Evolutionary conservation across 2,888 invertebrate species (phyloP).

Genomic region (Chelonus formosanus): DNA sequence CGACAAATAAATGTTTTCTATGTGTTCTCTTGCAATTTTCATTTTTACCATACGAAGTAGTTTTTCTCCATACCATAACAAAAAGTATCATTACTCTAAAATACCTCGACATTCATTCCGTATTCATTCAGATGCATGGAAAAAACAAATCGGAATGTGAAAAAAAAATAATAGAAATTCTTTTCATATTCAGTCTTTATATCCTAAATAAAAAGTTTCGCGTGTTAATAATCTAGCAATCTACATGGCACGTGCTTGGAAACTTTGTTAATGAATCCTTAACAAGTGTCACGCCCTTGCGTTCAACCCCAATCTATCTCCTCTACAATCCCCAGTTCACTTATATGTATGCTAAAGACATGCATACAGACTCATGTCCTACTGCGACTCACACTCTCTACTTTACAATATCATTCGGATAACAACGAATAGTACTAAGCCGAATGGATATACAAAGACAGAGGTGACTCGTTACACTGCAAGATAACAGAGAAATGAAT

Average conservation of each 20-base stretch:
- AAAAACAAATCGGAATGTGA: neutral
- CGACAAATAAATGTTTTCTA: too few species aligned
- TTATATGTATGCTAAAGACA: neutral
- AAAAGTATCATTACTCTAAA: too few species aligned
- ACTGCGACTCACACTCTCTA: neutral
- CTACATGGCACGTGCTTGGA: constrained; percentile 29
- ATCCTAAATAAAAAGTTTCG: too few species aligned
- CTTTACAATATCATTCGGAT: constrained; percentile 15
- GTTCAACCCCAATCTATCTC: constrained; percentile 27
- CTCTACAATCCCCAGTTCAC: constrained; percentile 1
- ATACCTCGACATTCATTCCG: too few species aligned
- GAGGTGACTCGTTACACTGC: constrained; percentile 14
- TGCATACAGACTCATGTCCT: neutral
- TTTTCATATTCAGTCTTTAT: neutral
- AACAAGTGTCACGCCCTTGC: constrained; percentile 38
- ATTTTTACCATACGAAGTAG: too few species aligned
- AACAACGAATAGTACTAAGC: constrained; percentile 3
- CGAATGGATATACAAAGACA: constrained; percentile 11
- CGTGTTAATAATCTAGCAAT: too few species aligned
- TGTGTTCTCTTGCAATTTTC: too few species aligned
- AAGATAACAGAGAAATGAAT: constrained; percentile 45
- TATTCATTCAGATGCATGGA: too few species aligned
- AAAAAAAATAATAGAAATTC: neutral
- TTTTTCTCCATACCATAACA: too few species aligned
- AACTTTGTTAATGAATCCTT: constrained; percentile 35